These are phyloP conservation scores for Eublepharis macularius DNA, from an alignment of 2,113 vertebrate genomes.

Conservation along the genomic window DNA sequence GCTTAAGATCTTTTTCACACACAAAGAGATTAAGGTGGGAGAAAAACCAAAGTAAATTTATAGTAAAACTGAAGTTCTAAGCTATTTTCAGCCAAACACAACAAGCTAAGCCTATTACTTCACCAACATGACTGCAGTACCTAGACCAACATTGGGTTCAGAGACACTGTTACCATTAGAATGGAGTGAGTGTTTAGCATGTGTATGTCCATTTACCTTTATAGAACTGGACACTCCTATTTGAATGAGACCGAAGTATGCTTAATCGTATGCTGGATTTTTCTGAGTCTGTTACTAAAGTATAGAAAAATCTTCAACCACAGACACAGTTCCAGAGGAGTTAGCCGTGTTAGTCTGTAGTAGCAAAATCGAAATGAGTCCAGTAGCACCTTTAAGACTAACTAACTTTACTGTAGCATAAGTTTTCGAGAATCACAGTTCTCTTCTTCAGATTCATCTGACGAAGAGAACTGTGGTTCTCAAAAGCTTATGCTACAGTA, in stretches of 20 bases:
- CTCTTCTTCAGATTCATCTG: no score
- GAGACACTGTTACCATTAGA: neutral
- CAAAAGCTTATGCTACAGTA: no score
- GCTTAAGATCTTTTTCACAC: neutral
- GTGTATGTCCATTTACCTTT: neutral
- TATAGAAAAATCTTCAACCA: neutral
- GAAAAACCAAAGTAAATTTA: neutral
- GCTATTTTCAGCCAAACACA: neutral
- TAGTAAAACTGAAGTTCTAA: no score
- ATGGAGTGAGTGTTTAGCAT: neutral
- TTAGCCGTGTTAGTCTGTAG: no score
- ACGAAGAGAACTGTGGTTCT: no score
- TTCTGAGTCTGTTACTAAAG: no score
- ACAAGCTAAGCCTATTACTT: neutral
- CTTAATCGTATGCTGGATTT: neutral
- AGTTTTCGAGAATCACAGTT: no score
- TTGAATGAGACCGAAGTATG: neutral
- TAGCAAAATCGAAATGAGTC: no score
- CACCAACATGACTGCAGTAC: neutral
- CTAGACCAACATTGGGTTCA: neutral
- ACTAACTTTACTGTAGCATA: no score
- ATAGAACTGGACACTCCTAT: neutral
- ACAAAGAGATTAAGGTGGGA: no score
- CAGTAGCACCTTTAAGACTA: no score
- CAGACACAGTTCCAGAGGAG: no score